Evolutionary conservation across 1,140 invertebrate species (phyloP).

Genomic region (Pectinophora gossypiella): DNA sequence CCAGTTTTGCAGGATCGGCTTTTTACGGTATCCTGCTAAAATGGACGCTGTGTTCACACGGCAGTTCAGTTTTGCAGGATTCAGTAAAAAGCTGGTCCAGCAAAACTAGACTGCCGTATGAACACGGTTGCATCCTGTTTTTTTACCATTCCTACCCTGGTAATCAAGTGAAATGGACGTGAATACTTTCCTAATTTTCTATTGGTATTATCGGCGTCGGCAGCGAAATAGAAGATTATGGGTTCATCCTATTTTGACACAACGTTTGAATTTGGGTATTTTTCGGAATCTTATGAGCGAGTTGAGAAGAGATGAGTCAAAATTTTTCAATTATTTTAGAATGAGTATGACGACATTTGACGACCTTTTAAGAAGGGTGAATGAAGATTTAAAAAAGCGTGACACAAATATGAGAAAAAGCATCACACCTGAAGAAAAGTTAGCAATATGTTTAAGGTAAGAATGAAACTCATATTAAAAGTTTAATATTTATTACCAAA

Average conservation of each 20-base stretch:
- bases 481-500: no score
- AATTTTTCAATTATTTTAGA: conserved; percentile 3
- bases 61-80: no score
- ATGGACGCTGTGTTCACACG: no score
- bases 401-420: conserved; percentile 20
- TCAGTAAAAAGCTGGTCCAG: no score
- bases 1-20: no score
- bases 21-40: no score
- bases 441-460: conserved; percentile 22
- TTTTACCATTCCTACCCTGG: neutral
- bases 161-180: neutral
- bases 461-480: no score
- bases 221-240: conserved; percentile 1
- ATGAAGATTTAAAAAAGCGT: conserved; percentile 18
- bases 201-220: conserved; percentile 3
- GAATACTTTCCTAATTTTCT: neutral
- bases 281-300: neutral
- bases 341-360: conserved; percentile 15
- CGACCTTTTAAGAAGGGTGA: conserved; percentile 14
- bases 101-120: no score
- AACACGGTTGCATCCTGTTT: neutral
- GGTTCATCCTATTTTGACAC: neutral
- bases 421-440: conserved; percentile 13
- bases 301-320: neutral
- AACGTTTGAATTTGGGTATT: neutral